Evolutionary conservation across 2,888 invertebrate species (phyloP), one percentile per base, ranked within the genome.

Genomic region (Tetranychus truncatus): DNA sequence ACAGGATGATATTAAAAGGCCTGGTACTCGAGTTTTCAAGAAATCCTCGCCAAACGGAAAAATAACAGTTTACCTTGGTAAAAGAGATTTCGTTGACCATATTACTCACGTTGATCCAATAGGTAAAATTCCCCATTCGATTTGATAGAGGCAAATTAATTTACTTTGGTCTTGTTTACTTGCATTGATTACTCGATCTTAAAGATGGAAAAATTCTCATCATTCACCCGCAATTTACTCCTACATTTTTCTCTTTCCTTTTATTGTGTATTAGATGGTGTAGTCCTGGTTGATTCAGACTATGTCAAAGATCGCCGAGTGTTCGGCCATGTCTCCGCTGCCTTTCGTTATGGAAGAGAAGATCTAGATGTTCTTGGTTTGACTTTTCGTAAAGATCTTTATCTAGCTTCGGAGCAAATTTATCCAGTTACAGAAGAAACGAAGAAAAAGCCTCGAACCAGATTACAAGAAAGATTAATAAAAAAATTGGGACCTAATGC

Each of bases 301-400:
- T 97, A 95, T 84, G 90, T 96, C 75, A 95, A 95, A 83, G 93
- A 94, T 80, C 87, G 94, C 77, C 95, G 95, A 85, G 96, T 95
- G 96, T 82, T 92, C 99, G 45, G 34, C 34, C 34, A 34, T 34
- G 34, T 34, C 34, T 85, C 97, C 81, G 96, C 97, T 45, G 97
- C 96, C 66, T 99, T 99, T 85, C 89, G 96, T 76, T 99, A 99
- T 83, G 99, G 99, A 1, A 88, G 99, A 69, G 99, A 99, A 84
- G 99, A 99, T 84, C 86, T 99, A 80, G 99, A 99, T 83, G 99
- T 99, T 2, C 86, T 99, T 74, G 99, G 99, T 0, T 81, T 86
- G 69, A 95, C 95, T 76, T 96, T 96, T 85, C 88, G 96, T 75
- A 99, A 99, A 86, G 99, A 99, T 84, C 87, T 99, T 77, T 96